A percentile compares a stretch with the other conserved stretches of the same genome.
phyloP scores from a whole-genome alignment of 2,797 vertebrate species.

The Allobates femoralis region DNA sequence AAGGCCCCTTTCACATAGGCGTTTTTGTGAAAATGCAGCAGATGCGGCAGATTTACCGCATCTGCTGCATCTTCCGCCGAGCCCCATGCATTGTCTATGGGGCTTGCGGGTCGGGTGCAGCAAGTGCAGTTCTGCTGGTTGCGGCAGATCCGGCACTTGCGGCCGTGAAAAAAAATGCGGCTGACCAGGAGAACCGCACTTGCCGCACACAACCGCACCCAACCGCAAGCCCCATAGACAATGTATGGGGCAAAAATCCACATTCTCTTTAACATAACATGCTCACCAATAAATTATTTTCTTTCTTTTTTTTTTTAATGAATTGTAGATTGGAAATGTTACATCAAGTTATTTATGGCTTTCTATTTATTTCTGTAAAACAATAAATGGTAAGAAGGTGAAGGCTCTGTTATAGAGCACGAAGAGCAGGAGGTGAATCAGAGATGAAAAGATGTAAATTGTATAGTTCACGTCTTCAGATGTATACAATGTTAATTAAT shows the following conservation, averaged over 20 bases:
- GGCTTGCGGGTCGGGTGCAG: too few species aligned
- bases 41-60: too few species aligned
- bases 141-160: too few species aligned
- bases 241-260: neutral
- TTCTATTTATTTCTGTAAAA: constrained; percentile 11
- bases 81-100: too few species aligned
- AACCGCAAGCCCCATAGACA: too few species aligned
- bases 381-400: neutral
- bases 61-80: too few species aligned
- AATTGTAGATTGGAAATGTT: neutral
- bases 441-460: constrained; percentile 34
- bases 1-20: too few species aligned
- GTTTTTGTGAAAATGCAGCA: too few species aligned
- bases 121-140: too few species aligned
- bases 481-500: constrained; percentile 50
- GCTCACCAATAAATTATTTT: neutral
- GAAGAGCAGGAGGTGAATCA: constrained; percentile 2
- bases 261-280: neutral
- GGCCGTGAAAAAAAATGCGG: too few species aligned
- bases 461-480: constrained; percentile 32
- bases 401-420: constrained; percentile 8
- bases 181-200: too few species aligned
- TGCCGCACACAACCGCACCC: too few species aligned
- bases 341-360: neutral
- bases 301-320: neutral